Evolutionary conservation across 2,888 invertebrate species (phyloP).

Genomic region (Vanessa cardui): DNA sequence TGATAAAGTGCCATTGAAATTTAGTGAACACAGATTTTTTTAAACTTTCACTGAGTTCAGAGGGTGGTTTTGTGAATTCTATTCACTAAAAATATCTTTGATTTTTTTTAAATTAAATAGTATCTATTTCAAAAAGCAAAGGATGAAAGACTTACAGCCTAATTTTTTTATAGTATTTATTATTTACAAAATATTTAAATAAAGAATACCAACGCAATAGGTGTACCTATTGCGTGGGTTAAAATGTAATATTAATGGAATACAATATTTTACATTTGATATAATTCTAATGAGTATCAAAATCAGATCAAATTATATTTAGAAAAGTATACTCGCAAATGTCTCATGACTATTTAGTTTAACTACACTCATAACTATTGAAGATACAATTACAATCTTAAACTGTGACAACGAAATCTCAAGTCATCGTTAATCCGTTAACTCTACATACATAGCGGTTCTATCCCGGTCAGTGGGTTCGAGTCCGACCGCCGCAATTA

Average conservation of each 20-base stretch:
- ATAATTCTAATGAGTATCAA: too few species aligned
- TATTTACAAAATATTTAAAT: too few species aligned
- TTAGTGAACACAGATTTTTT: neutral
- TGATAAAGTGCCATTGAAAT: conserved; percentile 58
- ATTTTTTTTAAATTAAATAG: neutral
- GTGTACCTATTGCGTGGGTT: too few species aligned
- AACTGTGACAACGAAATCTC: conserved; percentile 34
- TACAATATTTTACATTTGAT: too few species aligned
- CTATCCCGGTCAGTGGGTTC: conserved; percentile 60
- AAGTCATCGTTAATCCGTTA: conserved; percentile 52
- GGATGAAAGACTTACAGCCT: neutral
- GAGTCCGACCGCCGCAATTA: conserved; percentile 50
- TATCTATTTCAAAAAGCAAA: neutral
- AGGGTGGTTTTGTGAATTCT: conserved; percentile 13
- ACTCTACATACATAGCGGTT: conserved; percentile 44
- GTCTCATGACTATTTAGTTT: too few species aligned
- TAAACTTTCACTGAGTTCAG: conserved; percentile 16
- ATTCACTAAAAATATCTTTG: neutral
- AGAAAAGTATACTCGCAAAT: too few species aligned
- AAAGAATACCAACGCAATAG: too few species aligned
- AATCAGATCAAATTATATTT: too few species aligned
- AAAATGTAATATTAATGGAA: too few species aligned
- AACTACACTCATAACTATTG: neutral
- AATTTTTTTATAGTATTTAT: too few species aligned
- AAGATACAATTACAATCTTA: conserved; percentile 30